Evolutionary conservation across 2,888 invertebrate genomes (phyloP).

Genomic region (Tupiocoris notatus): DNA sequence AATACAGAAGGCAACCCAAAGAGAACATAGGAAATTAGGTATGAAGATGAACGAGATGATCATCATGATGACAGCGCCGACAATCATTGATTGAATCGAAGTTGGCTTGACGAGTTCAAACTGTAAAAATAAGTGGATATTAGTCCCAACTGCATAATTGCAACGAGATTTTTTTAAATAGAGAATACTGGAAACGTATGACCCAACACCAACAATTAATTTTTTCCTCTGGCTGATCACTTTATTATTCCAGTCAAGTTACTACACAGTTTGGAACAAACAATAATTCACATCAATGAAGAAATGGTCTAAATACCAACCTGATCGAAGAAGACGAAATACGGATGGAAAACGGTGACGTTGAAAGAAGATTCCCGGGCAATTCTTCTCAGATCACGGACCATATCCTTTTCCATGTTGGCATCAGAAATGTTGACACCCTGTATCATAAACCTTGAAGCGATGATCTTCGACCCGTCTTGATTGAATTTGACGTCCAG

Average conservation of each 20-base stretch:
- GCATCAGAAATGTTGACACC: conserved; percentile 86
- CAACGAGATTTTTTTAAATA: too few species aligned
- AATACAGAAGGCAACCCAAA: conserved; percentile 94
- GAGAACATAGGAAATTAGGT: conserved; percentile 83
- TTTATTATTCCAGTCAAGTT: too few species aligned
- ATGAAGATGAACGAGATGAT: conserved; percentile 89
- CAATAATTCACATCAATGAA: too few species aligned
- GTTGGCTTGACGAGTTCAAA: conserved; percentile 85
- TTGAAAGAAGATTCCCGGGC: conserved; percentile 76
- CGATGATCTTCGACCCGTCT: conserved; percentile 69
- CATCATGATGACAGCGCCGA: conserved; percentile 92
- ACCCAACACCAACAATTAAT: too few species aligned
- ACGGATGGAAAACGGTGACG: conserved; percentile 90
- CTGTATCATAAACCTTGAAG: conserved; percentile 83
- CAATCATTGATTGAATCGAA: conserved; percentile 83
- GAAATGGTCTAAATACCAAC: conserved; percentile 59
- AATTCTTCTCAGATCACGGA: conserved; percentile 71
- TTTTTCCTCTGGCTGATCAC: too few species aligned
- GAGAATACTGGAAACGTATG: too few species aligned
- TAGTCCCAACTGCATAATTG: too few species aligned
- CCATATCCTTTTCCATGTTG: conserved; percentile 89
- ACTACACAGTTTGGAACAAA: too few species aligned
- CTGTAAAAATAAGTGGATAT: too few species aligned
- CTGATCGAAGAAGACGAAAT: conserved; percentile 93
- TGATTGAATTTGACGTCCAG: conserved; percentile 82